Evolutionary conservation across 2,113 vertebrate species (phyloP).

Genomic region (Paralichthys olivaceus): DNA sequence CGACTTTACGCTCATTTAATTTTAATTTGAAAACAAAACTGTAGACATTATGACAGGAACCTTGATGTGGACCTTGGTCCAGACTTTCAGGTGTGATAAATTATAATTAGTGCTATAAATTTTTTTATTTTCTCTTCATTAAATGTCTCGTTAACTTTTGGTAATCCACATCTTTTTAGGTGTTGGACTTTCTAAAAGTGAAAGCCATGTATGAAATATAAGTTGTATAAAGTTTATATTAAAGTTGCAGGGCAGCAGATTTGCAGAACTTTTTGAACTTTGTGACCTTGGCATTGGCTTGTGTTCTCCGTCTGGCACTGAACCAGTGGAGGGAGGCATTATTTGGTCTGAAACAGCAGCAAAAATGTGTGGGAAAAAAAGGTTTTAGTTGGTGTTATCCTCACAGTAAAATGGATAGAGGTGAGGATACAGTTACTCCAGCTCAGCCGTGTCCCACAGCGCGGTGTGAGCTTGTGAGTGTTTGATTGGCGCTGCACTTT

Average conservation of each 20-base stretch:
- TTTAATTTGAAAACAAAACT: no score
- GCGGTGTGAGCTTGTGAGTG: conserved; percentile 13
- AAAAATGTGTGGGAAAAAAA: conserved; percentile 37
- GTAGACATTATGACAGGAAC: no score
- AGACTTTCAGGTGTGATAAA: no score
- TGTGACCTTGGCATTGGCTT: conserved; percentile 49
- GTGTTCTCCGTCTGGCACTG: conserved; percentile 30
- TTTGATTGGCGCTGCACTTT: conserved; percentile 57
- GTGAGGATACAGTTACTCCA: conserved; percentile 62
- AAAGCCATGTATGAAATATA: conserved; percentile 29
- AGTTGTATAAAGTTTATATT: conserved; percentile 1
- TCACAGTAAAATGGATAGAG: conserved; percentile 44
- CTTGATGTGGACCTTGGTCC: no score
- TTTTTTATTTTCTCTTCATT: no score
- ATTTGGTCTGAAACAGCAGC: conserved; percentile 34
- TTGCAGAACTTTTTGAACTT: conserved; percentile 22
- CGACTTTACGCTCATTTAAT: no score
- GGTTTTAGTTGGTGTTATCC: conserved; percentile 40
- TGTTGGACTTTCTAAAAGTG: conserved; percentile 4
- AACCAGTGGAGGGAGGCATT: conserved; percentile 27
- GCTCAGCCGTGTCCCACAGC: conserved; percentile 62
- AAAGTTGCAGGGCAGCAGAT: conserved; percentile 27
- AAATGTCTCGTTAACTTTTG: not conserved
- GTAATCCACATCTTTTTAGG: not conserved
- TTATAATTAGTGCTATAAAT: no score